These are phyloP conservation scores for Campoletis sonorensis DNA, from an alignment of 1,140 invertebrate genomes.

Conservation along the genomic window DNA sequence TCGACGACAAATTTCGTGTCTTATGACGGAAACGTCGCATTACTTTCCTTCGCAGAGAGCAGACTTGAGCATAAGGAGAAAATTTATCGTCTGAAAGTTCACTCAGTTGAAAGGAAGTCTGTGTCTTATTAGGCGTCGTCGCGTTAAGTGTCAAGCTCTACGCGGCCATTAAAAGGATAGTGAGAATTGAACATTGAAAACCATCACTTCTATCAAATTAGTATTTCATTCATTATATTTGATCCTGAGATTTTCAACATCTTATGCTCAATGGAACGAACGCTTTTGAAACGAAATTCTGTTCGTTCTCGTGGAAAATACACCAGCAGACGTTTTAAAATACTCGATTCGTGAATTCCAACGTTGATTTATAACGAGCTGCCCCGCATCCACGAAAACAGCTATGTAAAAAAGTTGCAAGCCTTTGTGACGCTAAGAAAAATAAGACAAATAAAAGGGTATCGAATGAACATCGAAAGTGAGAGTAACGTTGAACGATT, in stretches of 20 bases:
- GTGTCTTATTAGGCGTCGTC: neutral
- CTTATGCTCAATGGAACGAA: neutral
- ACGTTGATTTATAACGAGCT: slow-evolving; percentile 18
- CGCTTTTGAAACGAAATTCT: neutral
- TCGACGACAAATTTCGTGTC: slow-evolving; percentile 24
- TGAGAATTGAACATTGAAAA: slow-evolving; percentile 1
- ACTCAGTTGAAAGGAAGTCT: slow-evolving; percentile 10
- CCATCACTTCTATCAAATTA: neutral
- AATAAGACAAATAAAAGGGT: neutral
- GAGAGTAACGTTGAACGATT: neutral
- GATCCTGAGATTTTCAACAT: neutral
- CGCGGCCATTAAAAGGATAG: neutral
- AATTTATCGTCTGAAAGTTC: slow-evolving; percentile 2
- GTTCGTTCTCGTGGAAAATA: neutral
- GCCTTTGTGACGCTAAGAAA: neutral
- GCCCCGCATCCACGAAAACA: neutral
- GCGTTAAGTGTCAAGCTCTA: neutral
- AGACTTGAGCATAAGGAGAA: neutral
- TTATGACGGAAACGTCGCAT: slow-evolving; percentile 11
- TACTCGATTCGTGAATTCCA: neutral
- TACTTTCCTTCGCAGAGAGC: neutral
- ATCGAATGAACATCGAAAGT: slow-evolving; percentile 21
- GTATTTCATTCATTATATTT: neutral
- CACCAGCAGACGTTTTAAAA: neutral
- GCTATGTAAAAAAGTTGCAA: neutral